Conservation (phyloP, 2,888 invertebrate genomes). For the Pristionchus mayeri region DNA sequence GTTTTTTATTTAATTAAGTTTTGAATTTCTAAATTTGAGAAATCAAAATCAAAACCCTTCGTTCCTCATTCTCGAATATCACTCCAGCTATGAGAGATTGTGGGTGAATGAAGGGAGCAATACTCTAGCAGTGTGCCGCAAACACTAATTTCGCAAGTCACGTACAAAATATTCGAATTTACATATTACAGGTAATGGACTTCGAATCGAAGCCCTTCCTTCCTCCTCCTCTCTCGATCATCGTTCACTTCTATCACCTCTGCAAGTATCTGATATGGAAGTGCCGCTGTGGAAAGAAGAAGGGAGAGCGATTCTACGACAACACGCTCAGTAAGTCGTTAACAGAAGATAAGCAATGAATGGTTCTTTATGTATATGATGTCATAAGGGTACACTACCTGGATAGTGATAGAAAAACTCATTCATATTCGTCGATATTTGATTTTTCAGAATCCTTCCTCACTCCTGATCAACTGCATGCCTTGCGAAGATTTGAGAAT, state of each 20-base stretch:
- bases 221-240: constrained; percentile 82
- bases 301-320: constrained; percentile 9
- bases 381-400: not conserved
- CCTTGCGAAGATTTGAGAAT: constrained; percentile 30
- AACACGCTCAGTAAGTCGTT: constrained; percentile 38
- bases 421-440: not conserved
- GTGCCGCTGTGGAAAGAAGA: constrained; percentile 64
- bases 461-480: not conserved
- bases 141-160: too few relatives aligned
- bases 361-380: not conserved
- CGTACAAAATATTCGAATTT: too few relatives aligned
- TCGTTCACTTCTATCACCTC: constrained; percentile 59
- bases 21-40: not conserved
- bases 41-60: too few relatives aligned
- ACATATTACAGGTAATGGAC: constrained; percentile 86
- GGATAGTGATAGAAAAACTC: not conserved
- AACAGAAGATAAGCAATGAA: not conserved
- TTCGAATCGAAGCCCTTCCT: constrained; percentile 96
- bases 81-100: too few relatives aligned
- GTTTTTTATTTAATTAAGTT: not conserved
- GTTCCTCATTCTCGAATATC: too few relatives aligned
- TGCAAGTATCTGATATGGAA: constrained; percentile 60
- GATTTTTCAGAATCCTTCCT: constrained; percentile 29
- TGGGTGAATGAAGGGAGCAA: too few relatives aligned
- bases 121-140: too few relatives aligned